These are phyloP conservation scores for Leptatherina wallacei DNA, from an alignment of 2,797 vertebrate genomes.

Conservation along the genomic window DNA sequence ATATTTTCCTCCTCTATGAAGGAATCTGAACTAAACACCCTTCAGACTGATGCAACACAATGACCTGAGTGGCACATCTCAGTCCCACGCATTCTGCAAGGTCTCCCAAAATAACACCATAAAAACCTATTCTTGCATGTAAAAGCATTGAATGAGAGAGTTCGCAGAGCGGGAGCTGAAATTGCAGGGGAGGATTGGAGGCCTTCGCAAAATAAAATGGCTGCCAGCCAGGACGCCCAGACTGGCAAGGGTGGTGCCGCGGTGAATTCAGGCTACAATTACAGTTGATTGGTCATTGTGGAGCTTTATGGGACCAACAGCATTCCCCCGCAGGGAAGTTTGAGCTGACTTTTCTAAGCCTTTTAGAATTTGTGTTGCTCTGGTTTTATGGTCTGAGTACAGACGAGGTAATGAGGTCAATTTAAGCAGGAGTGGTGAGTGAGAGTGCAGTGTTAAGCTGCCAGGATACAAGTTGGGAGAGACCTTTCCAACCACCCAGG, in stretches of 20 bases:
- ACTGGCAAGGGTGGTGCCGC: conserved; percentile 56
- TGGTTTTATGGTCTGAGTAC: conserved; percentile 47
- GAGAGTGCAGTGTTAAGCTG: conserved; percentile 28
- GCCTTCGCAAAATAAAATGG: conserved; percentile 60
- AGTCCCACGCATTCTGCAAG: conserved; percentile 65
- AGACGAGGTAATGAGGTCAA: conserved; percentile 57
- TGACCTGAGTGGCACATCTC: conserved; percentile 25
- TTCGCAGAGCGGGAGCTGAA: conserved; percentile 37
- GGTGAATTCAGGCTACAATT: conserved; percentile 68
- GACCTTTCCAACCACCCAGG: conserved; percentile 17
- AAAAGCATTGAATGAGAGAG: conserved; percentile 51
- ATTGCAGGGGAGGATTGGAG: conserved; percentile 66
- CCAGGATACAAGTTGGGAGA: conserved; percentile 47
- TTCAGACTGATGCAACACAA: conserved; percentile 41
- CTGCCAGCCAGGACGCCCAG: conserved; percentile 46
- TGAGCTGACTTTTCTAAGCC: conserved; percentile 24
- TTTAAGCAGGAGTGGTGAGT: conserved; percentile 42
- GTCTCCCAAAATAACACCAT: conserved; percentile 54
- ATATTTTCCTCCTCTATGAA: conserved; percentile 15
- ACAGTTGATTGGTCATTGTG: conserved; percentile 64
- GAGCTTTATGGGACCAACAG: conserved; percentile 50
- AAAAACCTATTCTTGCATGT: conserved; percentile 37
- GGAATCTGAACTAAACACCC: conserved; percentile 15
- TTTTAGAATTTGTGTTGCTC: conserved; percentile 25
- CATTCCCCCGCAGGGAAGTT: conserved; percentile 45